Percentiles rank a stretch among this genome's conserved stretches.
phyloP scores from a whole-genome alignment of 2,113 vertebrate species.

The Capreolus pygargus region DNA sequence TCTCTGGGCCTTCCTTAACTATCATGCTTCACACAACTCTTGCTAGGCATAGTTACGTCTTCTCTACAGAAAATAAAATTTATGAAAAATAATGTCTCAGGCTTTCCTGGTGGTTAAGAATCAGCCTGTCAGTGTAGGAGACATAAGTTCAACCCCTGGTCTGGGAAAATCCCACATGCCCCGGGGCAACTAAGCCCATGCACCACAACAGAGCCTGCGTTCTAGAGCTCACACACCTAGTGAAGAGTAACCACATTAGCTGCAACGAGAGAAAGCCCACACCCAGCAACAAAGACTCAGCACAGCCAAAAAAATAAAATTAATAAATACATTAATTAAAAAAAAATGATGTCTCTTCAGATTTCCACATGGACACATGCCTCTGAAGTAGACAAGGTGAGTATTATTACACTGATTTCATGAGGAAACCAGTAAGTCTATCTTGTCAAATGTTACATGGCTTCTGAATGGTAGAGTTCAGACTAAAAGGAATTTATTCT shows the following conservation, averaged over 20 bases:
- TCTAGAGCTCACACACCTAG: not conserved
- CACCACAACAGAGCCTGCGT: rapidly evolving
- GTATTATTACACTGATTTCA: not conserved
- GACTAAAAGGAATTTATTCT: not conserved
- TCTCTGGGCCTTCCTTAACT: not conserved
- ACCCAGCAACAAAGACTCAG: not conserved
- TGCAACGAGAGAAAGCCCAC: not conserved
- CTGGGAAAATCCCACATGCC: not conserved
- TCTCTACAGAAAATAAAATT: not conserved
- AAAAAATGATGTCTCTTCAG: not conserved
- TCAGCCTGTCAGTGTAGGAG: not conserved
- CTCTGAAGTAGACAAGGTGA: not conserved
- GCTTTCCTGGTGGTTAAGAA: not conserved
- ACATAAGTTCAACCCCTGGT: not conserved
- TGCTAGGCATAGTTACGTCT: not conserved
- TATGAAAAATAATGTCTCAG: not conserved
- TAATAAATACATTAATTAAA: not conserved
- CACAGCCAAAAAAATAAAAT: not conserved
- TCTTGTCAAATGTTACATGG: not conserved
- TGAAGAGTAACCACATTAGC: not conserved
- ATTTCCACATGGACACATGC: not conserved
- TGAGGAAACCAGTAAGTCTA: not conserved
- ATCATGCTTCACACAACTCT: not conserved
- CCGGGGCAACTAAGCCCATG: not conserved
- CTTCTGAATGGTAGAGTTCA: not conserved